These are phyloP conservation scores for Lethocerus indicus DNA, from an alignment of 1,140 invertebrate genomes.

Conservation along the genomic window DNA sequence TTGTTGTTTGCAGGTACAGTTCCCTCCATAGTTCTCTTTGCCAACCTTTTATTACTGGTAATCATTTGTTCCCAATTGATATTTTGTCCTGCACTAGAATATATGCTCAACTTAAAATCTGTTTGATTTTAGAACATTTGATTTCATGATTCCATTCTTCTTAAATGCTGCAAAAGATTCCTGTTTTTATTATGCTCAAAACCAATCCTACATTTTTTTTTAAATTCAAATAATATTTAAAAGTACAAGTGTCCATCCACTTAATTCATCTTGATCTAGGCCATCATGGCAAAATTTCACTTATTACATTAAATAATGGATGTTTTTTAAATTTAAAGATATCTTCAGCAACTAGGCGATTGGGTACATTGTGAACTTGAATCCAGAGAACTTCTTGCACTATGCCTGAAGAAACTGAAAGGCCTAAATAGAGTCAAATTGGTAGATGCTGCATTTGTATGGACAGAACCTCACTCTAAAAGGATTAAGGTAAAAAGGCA, in stretches of 20 bases:
- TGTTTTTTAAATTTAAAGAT: constrained; percentile 33
- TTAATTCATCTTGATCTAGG: too few species aligned
- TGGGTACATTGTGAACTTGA: constrained; percentile 84
- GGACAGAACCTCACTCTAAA: constrained; percentile 99
- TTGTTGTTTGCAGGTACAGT: neutral
- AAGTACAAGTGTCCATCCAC: too few species aligned
- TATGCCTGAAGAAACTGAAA: constrained; percentile 91
- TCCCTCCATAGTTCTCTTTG: too few species aligned
- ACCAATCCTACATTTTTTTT: too few species aligned
- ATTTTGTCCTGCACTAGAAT: too few species aligned
- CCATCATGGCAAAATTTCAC: too few species aligned
- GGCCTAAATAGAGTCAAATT: constrained; percentile 78
- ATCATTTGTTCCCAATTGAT: too few species aligned
- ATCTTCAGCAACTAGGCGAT: constrained; percentile 80
- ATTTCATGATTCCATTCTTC: neutral
- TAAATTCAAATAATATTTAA: too few species aligned
- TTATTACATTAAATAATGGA: too few species aligned
- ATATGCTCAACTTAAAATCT: neutral
- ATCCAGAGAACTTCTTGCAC: constrained; percentile 76
- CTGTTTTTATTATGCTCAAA: too few species aligned
- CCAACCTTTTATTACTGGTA: too few species aligned
- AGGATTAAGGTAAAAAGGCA: constrained; percentile 83
- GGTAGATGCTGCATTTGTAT: constrained; percentile 91
- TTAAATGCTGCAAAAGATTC: too few species aligned
- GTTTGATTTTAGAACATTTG: neutral